Evolutionary conservation across 1,140 invertebrate genomes (phyloP), one percentile per base, ranked within the genome.

Genomic region (Tetramorium simillimum): DNA sequence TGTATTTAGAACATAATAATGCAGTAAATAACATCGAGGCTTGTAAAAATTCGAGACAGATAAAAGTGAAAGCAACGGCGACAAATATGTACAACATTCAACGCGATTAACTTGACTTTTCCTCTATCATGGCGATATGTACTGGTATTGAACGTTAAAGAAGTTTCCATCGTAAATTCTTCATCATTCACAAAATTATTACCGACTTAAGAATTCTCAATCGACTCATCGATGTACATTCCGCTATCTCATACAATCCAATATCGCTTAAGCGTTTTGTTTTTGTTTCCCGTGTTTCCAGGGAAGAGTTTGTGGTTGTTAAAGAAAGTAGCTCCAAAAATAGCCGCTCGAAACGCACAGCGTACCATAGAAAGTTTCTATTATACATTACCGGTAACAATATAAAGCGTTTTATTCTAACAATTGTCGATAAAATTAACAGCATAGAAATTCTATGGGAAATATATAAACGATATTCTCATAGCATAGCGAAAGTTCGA

Each of bases 351-450:
- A 75, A 84, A 84, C 69, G 40, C 69, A 84, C 51, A 86, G 53
- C 43, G n/a, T 69, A 84, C 49, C 69, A 60, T 65, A 51, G 5
- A 75, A 75, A 70, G 60, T 53, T 67, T 73, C 65, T 73, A 73
- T 73, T 86, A 89, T 86, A 56, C 24, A 67, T 84, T 87, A 89
- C 28, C 85, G 49, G 81, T 89, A 90, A 90, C 88, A 89, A 90
- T 87, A 87, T 75, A 75, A 69, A 85, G 73, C 53, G 49, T 78
- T 87, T 86, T 62, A 89, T 58, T 58, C 86, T 78, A 89, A 89
- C 75, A 87, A 58, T 78, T 62, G 40, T 75, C 33, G 56, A 89
- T 89, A 89, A 90, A 89, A 89, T 89, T 89, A 90, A 89, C 86
- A 84, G 33, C 40, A 80, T 85, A 89, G 60, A 87, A 75, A 87